Percentiles rank a stretch among this genome's conserved stretches.
Evolutionary conservation across 2,113 vertebrate genomes (phyloP).

Genomic region (Rhabdornis inornatus): DNA sequence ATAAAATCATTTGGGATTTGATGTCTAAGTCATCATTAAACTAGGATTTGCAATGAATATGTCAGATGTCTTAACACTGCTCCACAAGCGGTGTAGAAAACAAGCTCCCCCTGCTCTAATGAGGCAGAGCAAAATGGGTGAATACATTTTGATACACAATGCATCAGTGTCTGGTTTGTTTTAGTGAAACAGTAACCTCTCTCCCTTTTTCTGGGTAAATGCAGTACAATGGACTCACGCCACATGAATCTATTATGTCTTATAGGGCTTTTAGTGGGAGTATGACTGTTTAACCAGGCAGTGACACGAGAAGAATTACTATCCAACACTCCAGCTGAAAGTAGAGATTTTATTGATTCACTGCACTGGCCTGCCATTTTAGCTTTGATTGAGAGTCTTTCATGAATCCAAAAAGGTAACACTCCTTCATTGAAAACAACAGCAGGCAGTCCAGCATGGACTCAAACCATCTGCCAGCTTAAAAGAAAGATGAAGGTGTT

Average conservation of each 20-base stretch:
- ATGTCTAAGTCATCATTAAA: slow-evolving; percentile 44
- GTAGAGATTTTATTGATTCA: slow-evolving; percentile 84
- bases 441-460: slow-evolving; percentile 71
- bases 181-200: slow-evolving; percentile 74
- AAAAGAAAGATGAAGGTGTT: slow-evolving; percentile 73
- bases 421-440: slow-evolving; percentile 77
- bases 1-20: slow-evolving; percentile 34
- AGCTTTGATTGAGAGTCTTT: slow-evolving; percentile 81
- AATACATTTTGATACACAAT: slow-evolving; percentile 76
- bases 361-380: slow-evolving; percentile 76
- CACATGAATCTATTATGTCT: slow-evolving; percentile 84
- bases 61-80: slow-evolving; percentile 57
- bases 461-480: slow-evolving; percentile 80
- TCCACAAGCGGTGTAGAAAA: slow-evolving; percentile 35
- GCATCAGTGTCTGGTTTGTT: slow-evolving; percentile 77
- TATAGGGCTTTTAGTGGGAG: slow-evolving; percentile 71
- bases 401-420: slow-evolving; percentile 81
- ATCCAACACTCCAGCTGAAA: slow-evolving; percentile 79
- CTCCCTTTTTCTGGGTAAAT: slow-evolving; percentile 75
- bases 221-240: slow-evolving; percentile 76
- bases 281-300: slow-evolving; percentile 84
- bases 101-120: slow-evolving; percentile 48
- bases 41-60: slow-evolving; percentile 49
- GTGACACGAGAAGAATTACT: slow-evolving; percentile 83
- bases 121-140: slow-evolving; percentile 69